Evolutionary conservation across 2,113 vertebrate species (phyloP).

Genomic region (Empidonax alnorum): DNA sequence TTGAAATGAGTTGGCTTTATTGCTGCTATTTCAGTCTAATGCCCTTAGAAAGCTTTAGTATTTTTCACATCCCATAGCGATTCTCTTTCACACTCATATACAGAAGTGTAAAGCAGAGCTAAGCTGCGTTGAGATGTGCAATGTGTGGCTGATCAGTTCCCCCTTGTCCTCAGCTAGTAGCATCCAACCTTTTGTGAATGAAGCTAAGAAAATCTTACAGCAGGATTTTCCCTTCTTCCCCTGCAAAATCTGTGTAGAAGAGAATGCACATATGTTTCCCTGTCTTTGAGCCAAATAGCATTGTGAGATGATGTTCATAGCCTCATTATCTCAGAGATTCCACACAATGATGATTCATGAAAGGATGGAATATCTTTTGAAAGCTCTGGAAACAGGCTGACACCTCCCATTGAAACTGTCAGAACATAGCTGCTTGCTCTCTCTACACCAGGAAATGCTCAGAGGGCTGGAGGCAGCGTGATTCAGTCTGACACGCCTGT

Average conservation of each 20-base stretch:
- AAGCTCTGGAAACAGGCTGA: slow-evolving; percentile 1
- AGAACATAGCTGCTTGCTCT: not conserved
- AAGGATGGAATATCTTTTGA: slow-evolving; percentile 28
- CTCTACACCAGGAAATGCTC: not conserved
- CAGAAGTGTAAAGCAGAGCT: not conserved
- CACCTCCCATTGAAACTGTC: not conserved
- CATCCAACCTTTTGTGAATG: not conserved
- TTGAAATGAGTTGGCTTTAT: not conserved
- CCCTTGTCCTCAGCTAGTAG: not conserved
- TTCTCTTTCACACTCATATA: not conserved
- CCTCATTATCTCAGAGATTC: slow-evolving; percentile 6
- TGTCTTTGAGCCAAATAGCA: not conserved
- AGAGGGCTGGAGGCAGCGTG: not conserved
- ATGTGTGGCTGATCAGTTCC: not conserved
- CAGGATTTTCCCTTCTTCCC: not conserved
- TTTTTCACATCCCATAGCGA: not conserved
- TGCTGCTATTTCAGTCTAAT: not conserved
- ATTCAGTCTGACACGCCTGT: not conserved
- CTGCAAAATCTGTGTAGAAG: not conserved
- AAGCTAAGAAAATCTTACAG: not conserved
- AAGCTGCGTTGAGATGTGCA: not conserved
- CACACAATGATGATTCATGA: not conserved
- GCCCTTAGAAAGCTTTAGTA: not conserved
- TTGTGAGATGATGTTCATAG: not conserved
- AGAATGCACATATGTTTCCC: not conserved